Conservation (phyloP, 64 coral and sea anemone genomes). For the Pocillopora damicornis region DNA sequence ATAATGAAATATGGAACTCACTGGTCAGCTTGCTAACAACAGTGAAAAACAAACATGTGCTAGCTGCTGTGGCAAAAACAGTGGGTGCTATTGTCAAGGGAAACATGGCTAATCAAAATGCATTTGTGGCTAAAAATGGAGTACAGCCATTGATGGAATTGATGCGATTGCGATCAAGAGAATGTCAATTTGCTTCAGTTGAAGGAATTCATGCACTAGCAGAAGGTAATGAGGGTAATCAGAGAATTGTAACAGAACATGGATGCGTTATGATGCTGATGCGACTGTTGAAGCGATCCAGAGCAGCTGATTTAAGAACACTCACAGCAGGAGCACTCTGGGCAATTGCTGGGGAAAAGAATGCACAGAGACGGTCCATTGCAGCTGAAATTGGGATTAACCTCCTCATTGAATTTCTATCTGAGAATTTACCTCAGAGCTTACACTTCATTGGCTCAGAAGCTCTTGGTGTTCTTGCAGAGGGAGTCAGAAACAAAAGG, state of each 20-base stretch:
- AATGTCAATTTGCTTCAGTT: conserved; percentile 90
- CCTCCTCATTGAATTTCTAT: conserved; percentile 87
- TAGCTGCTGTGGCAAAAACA: conserved; percentile 82
- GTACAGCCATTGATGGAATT: conserved; percentile 75
- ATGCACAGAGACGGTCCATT: conserved; percentile 65
- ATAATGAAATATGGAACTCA: conserved; percentile 68
- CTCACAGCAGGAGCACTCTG: conserved; percentile 83
- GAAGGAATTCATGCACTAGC: conserved; percentile 73
- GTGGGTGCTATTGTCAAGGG: conserved; percentile 61
- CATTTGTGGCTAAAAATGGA: conserved; percentile 88
- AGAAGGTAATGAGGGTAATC: conserved; percentile 77
- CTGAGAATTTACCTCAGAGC: conserved; percentile 77
- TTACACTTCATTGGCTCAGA: conserved; percentile 97
- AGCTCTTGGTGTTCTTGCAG: conserved; percentile 84
- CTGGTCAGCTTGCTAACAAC: conserved; percentile 63
- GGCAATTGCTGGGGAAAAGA: conserved; percentile 94
- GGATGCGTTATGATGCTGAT: conserved; percentile 94
- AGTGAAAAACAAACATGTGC: conserved; percentile 79
- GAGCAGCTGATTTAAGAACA: conserved; percentile 66
- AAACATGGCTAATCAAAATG: conserved; percentile 85
- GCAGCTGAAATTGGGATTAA: conserved; percentile 87
- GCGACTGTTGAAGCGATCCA: conserved; percentile 74
- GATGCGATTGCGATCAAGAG: conserved; percentile 53
- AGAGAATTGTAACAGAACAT: conserved; percentile 73
- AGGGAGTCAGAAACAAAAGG: conserved; percentile 84